A percentile compares a stretch with the other conserved stretches of the same genome.
These are phyloP conservation scores for Elanus axillaris DNA, from an alignment of 2,113 vertebrate genomes.

Conservation along the genomic window DNA sequence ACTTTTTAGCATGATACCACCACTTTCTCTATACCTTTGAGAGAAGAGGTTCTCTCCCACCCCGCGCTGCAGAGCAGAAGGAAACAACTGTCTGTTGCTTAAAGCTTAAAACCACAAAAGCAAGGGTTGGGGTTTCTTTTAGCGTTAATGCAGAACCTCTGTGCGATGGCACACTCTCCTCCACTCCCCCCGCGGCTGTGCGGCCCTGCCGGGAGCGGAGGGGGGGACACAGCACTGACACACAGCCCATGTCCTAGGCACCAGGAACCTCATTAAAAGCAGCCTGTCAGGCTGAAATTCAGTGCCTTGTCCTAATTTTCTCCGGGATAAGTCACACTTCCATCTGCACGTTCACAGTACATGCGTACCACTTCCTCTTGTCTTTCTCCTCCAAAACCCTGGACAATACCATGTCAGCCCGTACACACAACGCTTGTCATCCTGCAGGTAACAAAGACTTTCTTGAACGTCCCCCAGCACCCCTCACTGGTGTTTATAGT, in stretches of 20 bases:
- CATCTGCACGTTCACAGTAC: background rate
- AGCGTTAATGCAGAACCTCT: background rate
- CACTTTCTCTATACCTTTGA: background rate
- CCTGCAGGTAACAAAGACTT: background rate
- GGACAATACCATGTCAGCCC: background rate
- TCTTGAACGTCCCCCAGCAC: background rate
- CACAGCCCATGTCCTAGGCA: background rate
- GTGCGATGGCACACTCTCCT: background rate
- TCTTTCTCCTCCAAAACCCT: background rate
- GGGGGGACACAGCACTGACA: background rate
- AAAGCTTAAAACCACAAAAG: background rate
- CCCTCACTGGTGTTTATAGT: background rate
- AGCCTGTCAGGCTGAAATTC: background rate
- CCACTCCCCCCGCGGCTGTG: rapidly evolving
- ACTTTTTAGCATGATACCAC: background rate
- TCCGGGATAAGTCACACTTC: background rate
- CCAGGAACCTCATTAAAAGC: background rate
- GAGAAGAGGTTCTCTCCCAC: background rate
- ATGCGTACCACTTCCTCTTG: background rate
- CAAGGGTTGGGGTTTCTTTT: background rate
- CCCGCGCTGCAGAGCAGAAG: background rate
- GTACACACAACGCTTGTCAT: rapidly evolving
- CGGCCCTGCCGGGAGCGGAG: rapidly evolving
- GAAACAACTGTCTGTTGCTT: background rate
- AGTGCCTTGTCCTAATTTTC: background rate